Percentiles rank a stretch among this genome's conserved stretches.
Evolutionary conservation across 2,888 invertebrate genomes (phyloP).

Genomic region (Epistrophella euchroma): DNA sequence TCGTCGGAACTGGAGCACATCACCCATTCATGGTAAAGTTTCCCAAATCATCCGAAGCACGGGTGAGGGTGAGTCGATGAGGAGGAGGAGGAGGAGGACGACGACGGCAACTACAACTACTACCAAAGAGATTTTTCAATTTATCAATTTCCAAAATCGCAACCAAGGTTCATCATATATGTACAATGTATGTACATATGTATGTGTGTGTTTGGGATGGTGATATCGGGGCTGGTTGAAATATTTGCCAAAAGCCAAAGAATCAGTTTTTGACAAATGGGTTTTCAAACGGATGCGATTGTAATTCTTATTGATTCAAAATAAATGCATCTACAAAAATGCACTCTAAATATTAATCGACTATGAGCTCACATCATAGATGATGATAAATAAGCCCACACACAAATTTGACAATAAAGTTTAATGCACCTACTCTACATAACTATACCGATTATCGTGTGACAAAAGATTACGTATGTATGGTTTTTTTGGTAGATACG

Average conservation of each 20-base stretch:
- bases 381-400: constrained; percentile 10
- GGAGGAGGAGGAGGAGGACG: constrained; percentile 18
- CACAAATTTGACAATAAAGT: constrained; percentile 33
- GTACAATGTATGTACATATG: not conserved
- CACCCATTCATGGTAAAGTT: constrained; percentile 51
- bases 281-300: constrained; percentile 62
- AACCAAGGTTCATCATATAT: constrained; percentile 27
- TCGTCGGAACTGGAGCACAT: constrained; percentile 50
- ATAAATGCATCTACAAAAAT: constrained; percentile 10
- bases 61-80: constrained; percentile 2
- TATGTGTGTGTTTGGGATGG: not conserved
- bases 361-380: constrained; percentile 33
- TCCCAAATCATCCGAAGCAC: constrained; percentile 42
- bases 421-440: not conserved
- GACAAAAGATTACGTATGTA: not conserved
- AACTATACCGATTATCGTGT: not conserved
- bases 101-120: not conserved
- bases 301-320: constrained; percentile 50
- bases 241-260: constrained; percentile 35
- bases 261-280: constrained; percentile 65
- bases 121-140: constrained; percentile 64
- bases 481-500: not conserved
- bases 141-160: constrained; percentile 68
- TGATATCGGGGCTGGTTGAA: not conserved
- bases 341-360: constrained; percentile 57